Base-by-base conservation (phyloP, 1,140 invertebrate genomes). In the Bombus confusus region DNA sequence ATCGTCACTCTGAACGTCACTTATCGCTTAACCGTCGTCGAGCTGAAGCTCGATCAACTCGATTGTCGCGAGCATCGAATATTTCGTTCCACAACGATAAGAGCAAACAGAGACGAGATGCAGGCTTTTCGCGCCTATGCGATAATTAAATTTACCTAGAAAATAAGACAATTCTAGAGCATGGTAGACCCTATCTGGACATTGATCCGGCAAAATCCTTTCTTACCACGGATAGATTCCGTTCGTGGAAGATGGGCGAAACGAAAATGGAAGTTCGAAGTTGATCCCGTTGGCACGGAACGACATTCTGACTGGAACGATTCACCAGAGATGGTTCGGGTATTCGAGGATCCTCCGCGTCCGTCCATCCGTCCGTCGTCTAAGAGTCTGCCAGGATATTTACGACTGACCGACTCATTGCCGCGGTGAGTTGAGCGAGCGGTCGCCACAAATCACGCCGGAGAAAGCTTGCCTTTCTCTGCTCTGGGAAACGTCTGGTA, bases 391-490 rank as follows among this genome's bases (percentile, higher is more conserved):
- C 87, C 83, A 85, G 91, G 92, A 95, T 95, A 95, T 95, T 95
- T 95, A 95, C 94, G 94, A 95, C 94, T 95, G 94, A 94, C 94
- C 94, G 93, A 94, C 92, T 95, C 94, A 95, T 95, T 94, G 94
- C 92, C 92, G 93, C 93, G 92, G 93, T 91, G 93, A 95, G 93
- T 95, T 93, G 95, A 95, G 94, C 94, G 93, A 95, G 91, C 92
- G 92, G 91, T 92, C 91, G 93, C 94, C 93, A 94, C 95, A 95
- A 95, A 95, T 95, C 95, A 95, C 94, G 91, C 83, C 90, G 28
- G 93, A 93, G 94, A 94, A 94, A 95, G 94, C 93, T 92, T 88
- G 91, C 93, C 94, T 95, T 95, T 95, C 93, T 94, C 93, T 93
- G 91, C 93, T 93, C 92, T 93, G 91, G 93, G 94, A 95, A 95